phyloP scores from a whole-genome alignment of 92 coral and sea anemone genomes.

The Muricea muricata region DNA sequence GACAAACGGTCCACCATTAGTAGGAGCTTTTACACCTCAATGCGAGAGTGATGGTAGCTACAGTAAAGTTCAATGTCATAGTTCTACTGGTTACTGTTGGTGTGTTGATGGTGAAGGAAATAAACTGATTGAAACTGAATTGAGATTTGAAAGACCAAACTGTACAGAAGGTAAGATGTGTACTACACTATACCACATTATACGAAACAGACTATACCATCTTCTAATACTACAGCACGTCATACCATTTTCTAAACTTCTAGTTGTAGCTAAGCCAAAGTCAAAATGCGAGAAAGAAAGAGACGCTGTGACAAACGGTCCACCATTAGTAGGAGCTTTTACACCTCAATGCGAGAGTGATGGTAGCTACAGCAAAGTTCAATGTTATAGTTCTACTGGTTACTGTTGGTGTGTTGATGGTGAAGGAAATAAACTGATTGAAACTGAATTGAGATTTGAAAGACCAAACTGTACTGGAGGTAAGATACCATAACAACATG shows the following conservation, averaged over 20 bases:
- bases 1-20: too few relatives aligned
- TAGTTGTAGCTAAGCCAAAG: background rate
- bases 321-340: too few relatives aligned
- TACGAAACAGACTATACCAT: background rate
- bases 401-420: slow-evolving; percentile 93
- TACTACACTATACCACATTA: background rate
- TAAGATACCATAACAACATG: too few relatives aligned
- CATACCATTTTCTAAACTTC: too few relatives aligned
- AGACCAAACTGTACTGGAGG: slow-evolving; percentile 16
- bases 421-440: slow-evolving; percentile 70
- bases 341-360: slow-evolving; percentile 76
- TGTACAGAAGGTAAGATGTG: slow-evolving; percentile 15
- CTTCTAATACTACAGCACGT: background rate
- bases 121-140: slow-evolving; percentile 65
- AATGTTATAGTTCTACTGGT: slow-evolving; percentile 76
- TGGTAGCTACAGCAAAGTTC: slow-evolving; percentile 82
- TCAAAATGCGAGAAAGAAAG: background rate
- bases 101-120: slow-evolving; percentile 84
- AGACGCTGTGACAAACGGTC: too few relatives aligned
- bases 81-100: slow-evolving; percentile 85
- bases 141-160: background rate
- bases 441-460: slow-evolving; percentile 38
- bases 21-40: too few relatives aligned
- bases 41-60: slow-evolving; percentile 82
- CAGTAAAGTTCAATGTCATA: slow-evolving; percentile 83